Percentiles rank a stretch among this genome's conserved stretches.
phyloP scores from a whole-genome alignment of 2,888 invertebrate species.

The Operophtera brumata region DNA sequence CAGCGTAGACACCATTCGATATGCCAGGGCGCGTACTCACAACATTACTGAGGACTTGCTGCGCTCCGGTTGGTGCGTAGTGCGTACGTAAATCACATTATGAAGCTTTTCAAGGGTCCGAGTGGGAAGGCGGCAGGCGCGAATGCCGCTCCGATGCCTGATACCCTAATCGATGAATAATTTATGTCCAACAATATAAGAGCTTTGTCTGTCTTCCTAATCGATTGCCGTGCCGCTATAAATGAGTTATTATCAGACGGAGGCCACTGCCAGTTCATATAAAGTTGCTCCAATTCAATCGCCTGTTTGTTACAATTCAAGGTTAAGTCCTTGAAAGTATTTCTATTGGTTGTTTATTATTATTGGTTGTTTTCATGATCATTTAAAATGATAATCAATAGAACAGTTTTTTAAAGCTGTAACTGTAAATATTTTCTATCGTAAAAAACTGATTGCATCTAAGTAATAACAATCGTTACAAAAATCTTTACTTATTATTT shows the following conservation, averaged over 20 bases:
- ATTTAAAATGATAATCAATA: background rate
- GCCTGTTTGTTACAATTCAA: constrained; percentile 44
- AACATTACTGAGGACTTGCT: constrained; percentile 51
- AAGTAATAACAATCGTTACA: background rate
- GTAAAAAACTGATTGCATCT: background rate
- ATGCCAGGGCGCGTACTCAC: constrained; percentile 52
- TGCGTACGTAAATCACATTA: constrained; percentile 57
- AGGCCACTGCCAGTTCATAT: constrained; percentile 45
- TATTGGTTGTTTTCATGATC: constrained; percentile 5
- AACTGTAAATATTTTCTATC: background rate
- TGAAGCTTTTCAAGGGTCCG: constrained; percentile 54
- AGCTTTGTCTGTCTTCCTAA: constrained; percentile 49
- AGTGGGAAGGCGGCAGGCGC: constrained; percentile 16
- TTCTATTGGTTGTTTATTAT: constrained; percentile 18
- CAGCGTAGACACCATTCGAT: constrained; percentile 36
- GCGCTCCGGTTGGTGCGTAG: constrained; percentile 44
- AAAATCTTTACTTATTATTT: constrained; percentile 24
- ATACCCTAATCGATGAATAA: constrained; percentile 50
- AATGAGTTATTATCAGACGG: constrained; percentile 56
- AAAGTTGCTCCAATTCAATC: constrained; percentile 36
- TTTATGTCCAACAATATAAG: constrained; percentile 52
- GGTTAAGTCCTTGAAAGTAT: constrained; percentile 36
- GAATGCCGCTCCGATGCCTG: constrained; percentile 25
- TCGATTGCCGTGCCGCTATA: constrained; percentile 51
- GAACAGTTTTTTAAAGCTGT: background rate